Base-by-base conservation (phyloP, 2,797 vertebrate species). In the Anguilla anguilla region DNA sequence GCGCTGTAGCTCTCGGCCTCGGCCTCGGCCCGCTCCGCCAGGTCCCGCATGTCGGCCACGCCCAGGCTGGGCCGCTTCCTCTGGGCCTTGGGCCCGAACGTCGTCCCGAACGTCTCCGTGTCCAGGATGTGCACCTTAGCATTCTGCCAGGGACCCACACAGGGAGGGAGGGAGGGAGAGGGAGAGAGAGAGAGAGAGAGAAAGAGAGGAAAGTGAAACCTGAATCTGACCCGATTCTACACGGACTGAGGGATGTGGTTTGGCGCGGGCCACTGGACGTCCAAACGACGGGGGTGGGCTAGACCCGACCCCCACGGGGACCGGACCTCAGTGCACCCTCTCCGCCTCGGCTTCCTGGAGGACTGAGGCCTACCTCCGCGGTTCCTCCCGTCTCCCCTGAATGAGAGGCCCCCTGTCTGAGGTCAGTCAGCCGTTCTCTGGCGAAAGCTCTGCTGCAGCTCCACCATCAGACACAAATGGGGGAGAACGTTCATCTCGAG, bases 111-210 rank as follows among this genome's bases (percentile, higher is more conserved):
- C 0, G 97, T 98, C 92, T 99, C 98, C 0, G 97, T 99, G 94
- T 99, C 99, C 87, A 99, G 96, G 95, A 99, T 99, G 91, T 99
- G 99, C 88, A 98, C 98, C 93, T 97, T 98, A 82, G 98, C 95
- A 86, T 98, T 98, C 98, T 99, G 94, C 86, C 57, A 53, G 31
- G 22, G 59, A 61, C 59, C 59, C 15, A 57, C 15, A 15, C 1
- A 74, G 64, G 3, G 64, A 28, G 69, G 13, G 69, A 35, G 31
- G 17, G 72, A 61, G 2, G 15, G 28, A 9, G 4, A 17, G 35
- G 2, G 74, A 17, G 35, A 79, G 35, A 22, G 13, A 46, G 39
- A 7, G 15, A 77, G 31, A 49, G 11, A 79, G 46, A 46, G 19
- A 51, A 3, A 9, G 39, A 81, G 46, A 82, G 19, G 51, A 51